These are phyloP conservation scores for Nyleta sp. DNA, from an alignment of 2,888 invertebrate genomes.

Conservation along the genomic window DNA sequence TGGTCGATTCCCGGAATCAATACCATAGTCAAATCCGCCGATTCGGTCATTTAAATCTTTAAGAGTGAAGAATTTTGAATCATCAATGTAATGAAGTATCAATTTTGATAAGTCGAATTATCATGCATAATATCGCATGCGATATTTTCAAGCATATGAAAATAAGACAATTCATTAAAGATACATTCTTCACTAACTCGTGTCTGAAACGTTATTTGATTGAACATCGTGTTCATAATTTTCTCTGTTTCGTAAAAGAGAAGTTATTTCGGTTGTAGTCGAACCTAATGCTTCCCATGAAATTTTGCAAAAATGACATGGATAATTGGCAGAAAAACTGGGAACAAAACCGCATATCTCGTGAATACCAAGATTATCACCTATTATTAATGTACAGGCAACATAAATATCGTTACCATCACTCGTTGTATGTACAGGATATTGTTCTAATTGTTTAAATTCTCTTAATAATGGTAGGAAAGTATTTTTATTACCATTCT, in stretches of 20 bases:
- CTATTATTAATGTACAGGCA: constrained; percentile 1
- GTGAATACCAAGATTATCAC: constrained; percentile 61
- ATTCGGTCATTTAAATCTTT: constrained; percentile 20
- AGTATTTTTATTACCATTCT: constrained; percentile 37
- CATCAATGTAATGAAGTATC: constrained; percentile 20
- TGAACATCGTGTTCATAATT: constrained; percentile 15
- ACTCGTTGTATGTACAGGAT: neutral
- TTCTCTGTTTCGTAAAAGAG: neutral
- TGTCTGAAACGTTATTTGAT: constrained; percentile 4
- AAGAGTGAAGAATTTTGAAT: constrained; percentile 8
- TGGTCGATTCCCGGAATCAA: constrained; percentile 7
- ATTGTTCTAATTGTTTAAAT: constrained; percentile 10
- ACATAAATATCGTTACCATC: constrained; percentile 34
- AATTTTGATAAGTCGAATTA: constrained; percentile 19
- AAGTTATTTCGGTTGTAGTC: neutral
- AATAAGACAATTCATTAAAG: constrained; percentile 1
- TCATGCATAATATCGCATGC: constrained; percentile 17
- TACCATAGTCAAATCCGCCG: constrained; percentile 30
- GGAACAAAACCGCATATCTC: constrained; percentile 32
- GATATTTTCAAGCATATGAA: constrained; percentile 2
- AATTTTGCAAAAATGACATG: constrained; percentile 12
- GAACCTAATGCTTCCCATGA: neutral
- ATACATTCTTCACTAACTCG: constrained; percentile 8
- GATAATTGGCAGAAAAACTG: constrained; percentile 11
- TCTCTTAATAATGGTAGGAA: constrained; percentile 46